These are phyloP conservation scores for Eospalax fontanierii DNA, from an alignment of 2,797 vertebrate species.

Conservation along the genomic window DNA sequence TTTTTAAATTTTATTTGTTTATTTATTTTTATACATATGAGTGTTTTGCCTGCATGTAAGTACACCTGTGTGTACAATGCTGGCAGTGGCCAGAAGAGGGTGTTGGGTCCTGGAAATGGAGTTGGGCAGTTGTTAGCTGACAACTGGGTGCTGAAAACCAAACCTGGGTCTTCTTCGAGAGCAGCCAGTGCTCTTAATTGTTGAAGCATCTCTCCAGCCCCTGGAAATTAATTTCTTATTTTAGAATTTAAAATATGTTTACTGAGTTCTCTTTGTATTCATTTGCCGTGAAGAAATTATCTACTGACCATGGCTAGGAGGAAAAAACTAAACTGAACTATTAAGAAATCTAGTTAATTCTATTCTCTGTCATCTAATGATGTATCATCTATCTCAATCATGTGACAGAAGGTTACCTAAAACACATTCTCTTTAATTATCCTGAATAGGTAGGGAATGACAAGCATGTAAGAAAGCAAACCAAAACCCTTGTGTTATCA, in stretches of 20 bases:
- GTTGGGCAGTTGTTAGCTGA: no score
- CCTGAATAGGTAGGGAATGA: background rate
- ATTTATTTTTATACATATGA: no score
- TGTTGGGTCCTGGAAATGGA: no score
- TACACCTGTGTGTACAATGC: no score
- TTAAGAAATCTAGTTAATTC: background rate
- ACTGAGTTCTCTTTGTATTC: background rate
- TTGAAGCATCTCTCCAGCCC: no score
- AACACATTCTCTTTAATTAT: background rate
- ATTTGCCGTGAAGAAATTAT: background rate
- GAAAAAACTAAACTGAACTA: background rate
- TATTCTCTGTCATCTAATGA: background rate
- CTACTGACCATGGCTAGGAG: background rate
- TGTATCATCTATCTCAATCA: no score
- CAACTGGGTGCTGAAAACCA: no score
- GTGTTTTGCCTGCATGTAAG: no score
- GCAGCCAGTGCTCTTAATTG: no score
- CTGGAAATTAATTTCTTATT: no score
- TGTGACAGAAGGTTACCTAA: background rate
- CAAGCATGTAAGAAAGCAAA: background rate
- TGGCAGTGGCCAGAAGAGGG: no score
- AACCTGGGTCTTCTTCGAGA: no score
- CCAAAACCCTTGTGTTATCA: background rate
- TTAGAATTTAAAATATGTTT: background rate
- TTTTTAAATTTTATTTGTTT: background rate